A percentile compares a stretch with the other conserved stretches of the same genome.
Evolutionary conservation across 2,797 vertebrate genomes (phyloP).

Genomic region (Eurystomus glaucurus): DNA sequence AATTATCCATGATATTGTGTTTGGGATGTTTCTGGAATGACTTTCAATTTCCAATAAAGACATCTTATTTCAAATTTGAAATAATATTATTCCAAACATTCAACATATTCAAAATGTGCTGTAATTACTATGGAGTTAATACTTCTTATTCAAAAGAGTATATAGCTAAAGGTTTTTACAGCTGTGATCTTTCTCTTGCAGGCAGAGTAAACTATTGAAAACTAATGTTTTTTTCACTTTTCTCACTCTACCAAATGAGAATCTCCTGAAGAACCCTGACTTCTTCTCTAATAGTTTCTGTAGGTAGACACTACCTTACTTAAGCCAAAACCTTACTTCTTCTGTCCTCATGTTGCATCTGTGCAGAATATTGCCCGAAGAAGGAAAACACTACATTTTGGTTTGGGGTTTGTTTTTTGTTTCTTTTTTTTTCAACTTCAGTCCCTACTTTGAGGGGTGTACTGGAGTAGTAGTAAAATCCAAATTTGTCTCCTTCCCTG

Average conservation of each 20-base stretch:
- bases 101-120: background rate
- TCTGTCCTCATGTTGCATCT: background rate
- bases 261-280: accelerated
- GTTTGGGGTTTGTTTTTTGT: too few species aligned
- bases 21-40: background rate
- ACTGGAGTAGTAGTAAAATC: background rate
- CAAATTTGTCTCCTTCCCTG: background rate
- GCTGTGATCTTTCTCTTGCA: background rate
- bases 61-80: background rate
- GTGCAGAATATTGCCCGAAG: background rate
- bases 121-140: background rate
- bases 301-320: background rate
- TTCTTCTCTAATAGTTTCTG: background rate
- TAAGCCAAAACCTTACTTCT: background rate
- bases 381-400: background rate
- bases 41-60: background rate
- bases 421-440: background rate
- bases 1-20: accelerated
- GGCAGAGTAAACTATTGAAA: background rate
- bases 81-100: background rate
- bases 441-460: background rate
- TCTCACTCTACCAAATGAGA: accelerated
- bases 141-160: background rate
- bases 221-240: background rate
- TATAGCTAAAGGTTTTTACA: background rate